Evolutionary conservation across 2,113 vertebrate genomes (phyloP).

Genomic region (Passer montanus): DNA sequence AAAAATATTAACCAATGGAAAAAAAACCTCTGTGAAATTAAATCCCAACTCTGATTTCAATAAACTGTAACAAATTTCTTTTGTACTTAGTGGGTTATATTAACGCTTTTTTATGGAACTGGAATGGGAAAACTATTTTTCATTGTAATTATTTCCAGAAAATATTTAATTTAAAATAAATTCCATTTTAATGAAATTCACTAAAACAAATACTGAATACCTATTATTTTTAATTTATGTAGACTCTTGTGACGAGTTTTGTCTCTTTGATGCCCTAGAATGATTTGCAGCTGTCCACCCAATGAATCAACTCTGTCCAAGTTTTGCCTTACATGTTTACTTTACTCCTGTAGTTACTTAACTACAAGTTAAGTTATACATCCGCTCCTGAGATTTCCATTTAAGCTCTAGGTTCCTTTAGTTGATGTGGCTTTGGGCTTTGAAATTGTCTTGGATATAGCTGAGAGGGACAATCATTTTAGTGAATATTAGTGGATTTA

Average conservation of each 20-base stretch:
- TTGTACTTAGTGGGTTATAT: not conserved
- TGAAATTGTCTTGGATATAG: not conserved
- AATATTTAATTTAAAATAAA: not conserved
- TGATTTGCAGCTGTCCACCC: not conserved
- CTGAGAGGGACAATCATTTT: not conserved
- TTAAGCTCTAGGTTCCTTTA: not conserved
- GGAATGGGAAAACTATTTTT: not conserved
- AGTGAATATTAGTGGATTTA: not conserved
- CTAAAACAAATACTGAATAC: not conserved
- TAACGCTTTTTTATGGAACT: not conserved
- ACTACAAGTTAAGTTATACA: not conserved
- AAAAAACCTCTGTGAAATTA: not conserved
- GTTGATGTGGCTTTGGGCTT: not conserved
- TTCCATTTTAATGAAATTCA: not conserved
- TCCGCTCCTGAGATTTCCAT: not conserved
- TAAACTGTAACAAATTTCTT: not conserved
- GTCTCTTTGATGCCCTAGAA: not conserved
- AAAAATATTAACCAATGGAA: not conserved
- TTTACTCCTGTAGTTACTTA: not conserved
- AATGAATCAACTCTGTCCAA: not conserved
- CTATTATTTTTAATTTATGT: not conserved
- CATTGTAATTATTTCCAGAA: not conserved
- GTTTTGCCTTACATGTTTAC: not conserved
- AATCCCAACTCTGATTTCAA: not conserved
- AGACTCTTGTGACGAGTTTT: not conserved